phyloP scores from a whole-genome alignment of 1,140 invertebrate genomes.

The Lordiphosa clarofinis region DNA sequence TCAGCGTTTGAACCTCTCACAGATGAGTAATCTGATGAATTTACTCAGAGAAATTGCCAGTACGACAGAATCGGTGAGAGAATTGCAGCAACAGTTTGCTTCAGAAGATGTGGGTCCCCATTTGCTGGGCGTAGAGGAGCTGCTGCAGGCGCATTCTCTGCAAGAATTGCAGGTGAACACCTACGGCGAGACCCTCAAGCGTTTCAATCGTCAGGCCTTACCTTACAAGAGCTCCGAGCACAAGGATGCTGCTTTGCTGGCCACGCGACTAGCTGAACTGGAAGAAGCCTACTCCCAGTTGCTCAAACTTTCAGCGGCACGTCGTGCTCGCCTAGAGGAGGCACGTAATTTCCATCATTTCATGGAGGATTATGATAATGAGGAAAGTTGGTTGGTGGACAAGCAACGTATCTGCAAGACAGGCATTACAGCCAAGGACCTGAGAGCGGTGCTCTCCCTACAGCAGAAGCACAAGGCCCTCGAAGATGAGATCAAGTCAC shows the following conservation, averaged over 20 bases:
- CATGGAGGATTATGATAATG: conserved; percentile 95
- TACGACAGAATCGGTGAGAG: conserved; percentile 89
- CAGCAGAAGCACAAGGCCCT: conserved; percentile 97
- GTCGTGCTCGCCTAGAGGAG: conserved; percentile 92
- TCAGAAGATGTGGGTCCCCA: conserved; percentile 95
- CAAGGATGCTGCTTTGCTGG: conserved; percentile 84
- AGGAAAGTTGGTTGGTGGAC: conserved; percentile 95
- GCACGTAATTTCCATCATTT: conserved; percentile 97
- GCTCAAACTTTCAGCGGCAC: conserved; percentile 82
- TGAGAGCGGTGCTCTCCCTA: conserved; percentile 92
- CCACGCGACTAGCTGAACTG: conserved; percentile 86
- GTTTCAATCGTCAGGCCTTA: conserved; percentile 86
- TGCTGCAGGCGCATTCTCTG: conserved; percentile 95
- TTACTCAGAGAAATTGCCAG: conserved; percentile 96
- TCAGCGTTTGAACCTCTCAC: conserved; percentile 90
- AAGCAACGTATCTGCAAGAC: conserved; percentile 94
- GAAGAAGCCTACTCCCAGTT: conserved; percentile 88
- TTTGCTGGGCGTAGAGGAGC: conserved; percentile 94
- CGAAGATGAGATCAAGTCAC: conserved; percentile 94
- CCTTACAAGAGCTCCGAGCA: conserved; percentile 81
- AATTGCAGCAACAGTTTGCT: conserved; percentile 89
- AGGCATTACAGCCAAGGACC: conserved; percentile 95
- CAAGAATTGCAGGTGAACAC: conserved; percentile 94
- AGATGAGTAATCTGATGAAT: conserved; percentile 89
- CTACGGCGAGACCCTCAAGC: conserved; percentile 89